These are phyloP conservation scores for Plutella xylostella DNA, from an alignment of 2,888 invertebrate genomes.

Conservation along the genomic window DNA sequence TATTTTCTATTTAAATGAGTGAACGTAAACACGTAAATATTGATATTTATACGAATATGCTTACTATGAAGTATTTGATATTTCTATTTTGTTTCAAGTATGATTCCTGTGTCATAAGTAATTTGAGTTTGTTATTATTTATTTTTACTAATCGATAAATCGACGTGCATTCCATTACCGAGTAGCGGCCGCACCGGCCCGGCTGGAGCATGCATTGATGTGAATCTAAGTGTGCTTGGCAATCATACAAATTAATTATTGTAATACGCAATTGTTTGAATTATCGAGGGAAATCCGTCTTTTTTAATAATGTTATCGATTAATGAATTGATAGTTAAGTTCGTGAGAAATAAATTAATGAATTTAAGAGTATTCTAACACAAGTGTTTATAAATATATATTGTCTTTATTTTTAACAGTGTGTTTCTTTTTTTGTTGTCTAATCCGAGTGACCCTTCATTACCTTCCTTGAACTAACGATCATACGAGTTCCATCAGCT, in stretches of 20 bases:
- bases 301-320: constrained; percentile 54
- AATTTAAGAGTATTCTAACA: constrained; percentile 69
- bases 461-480: constrained; percentile 29
- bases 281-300: constrained; percentile 51
- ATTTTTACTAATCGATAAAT: constrained; percentile 55
- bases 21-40: constrained; percentile 54
- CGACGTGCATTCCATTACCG: constrained; percentile 30
- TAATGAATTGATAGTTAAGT: constrained; percentile 64
- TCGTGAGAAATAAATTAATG: constrained; percentile 67
- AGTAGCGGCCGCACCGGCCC: constrained; percentile 8
- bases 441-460: constrained; percentile 47
- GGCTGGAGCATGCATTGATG: neutral
- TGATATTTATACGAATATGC: constrained; percentile 63
- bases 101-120: constrained; percentile 57
- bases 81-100: constrained; percentile 56
- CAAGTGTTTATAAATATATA: constrained; percentile 71
- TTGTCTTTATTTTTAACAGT: constrained; percentile 66
- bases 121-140: constrained; percentile 61
- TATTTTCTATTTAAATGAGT: constrained; percentile 62
- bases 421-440: constrained; percentile 53
- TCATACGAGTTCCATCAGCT: constrained; percentile 60
- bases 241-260: constrained; percentile 5
- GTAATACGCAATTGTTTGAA: constrained; percentile 25
- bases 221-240: constrained; percentile 2
- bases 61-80: constrained; percentile 58